A percentile compares a stretch with the other conserved stretches of the same genome.
These are phyloP conservation scores for Sussaba pulchella DNA, from an alignment of 2,888 invertebrate species.

Conservation along the genomic window DNA sequence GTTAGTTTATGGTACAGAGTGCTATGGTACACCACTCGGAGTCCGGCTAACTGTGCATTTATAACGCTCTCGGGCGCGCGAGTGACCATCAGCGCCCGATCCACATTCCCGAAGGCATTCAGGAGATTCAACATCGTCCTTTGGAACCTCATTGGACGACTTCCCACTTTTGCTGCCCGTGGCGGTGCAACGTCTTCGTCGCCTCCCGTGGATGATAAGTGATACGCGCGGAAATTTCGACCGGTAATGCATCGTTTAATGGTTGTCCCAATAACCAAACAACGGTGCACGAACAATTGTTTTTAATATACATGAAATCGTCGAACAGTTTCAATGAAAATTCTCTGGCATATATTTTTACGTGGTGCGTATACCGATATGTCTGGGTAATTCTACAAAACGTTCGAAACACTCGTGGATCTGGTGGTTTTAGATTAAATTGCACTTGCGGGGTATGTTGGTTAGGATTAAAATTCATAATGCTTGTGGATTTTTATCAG, in stretches of 20 bases:
- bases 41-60: conserved; percentile 68
- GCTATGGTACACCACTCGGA: conserved; percentile 53
- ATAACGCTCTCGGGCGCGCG: conserved; percentile 57
- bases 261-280: neutral
- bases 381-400: too few species aligned
- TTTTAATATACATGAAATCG: too few species aligned
- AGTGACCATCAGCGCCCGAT: conserved; percentile 49
- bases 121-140: conserved; percentile 52
- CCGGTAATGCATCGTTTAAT: too few species aligned
- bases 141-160: conserved; percentile 17
- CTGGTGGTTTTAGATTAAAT: too few species aligned
- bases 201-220: neutral
- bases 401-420: too few species aligned
- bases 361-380: too few species aligned
- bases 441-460: too few species aligned
- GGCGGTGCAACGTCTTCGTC: neutral
- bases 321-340: too few species aligned
- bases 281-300: conserved; percentile 36
- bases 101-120: conserved; percentile 61
- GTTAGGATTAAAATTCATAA: too few species aligned
- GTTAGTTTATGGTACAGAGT: conserved; percentile 17
- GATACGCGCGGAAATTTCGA: too few species aligned
- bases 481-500: too few species aligned
- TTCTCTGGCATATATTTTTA: too few species aligned
- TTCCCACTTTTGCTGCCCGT: neutral